A percentile compares a stretch with the other conserved stretches of the same genome.
Conservation (phyloP, 1,140 invertebrate species). For the Drosophila auraria region DNA sequence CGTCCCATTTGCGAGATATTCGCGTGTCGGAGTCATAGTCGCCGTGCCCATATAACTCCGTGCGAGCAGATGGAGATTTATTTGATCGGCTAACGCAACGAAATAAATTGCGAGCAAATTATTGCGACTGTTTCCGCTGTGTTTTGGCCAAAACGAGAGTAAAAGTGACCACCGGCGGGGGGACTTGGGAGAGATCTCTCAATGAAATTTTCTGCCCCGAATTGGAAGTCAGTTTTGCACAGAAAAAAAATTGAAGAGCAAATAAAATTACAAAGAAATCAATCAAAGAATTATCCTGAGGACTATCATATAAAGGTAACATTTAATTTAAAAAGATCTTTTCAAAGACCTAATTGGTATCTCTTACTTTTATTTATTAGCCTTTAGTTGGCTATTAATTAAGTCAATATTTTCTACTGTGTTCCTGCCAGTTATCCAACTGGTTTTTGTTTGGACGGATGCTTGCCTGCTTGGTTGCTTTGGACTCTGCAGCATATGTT, state of each 20-base stretch:
- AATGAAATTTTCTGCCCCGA: constrained; percentile 43
- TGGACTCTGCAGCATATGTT: constrained; percentile 65
- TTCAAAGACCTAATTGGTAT: too few species aligned
- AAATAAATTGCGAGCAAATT: constrained; percentile 76
- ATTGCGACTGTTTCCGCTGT: constrained; percentile 73
- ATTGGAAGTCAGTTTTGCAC: constrained; percentile 5
- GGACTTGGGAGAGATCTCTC: constrained; percentile 26
- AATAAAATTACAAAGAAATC: too few species aligned
- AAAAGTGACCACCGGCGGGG: constrained; percentile 46
- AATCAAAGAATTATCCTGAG: too few species aligned
- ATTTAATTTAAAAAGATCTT: too few species aligned
- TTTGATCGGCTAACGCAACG: constrained; percentile 69
- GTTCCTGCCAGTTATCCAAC: constrained; percentile 52
- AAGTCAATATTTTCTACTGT: neutral
- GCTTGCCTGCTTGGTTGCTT: constrained; percentile 18
- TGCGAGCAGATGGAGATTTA: constrained; percentile 58
- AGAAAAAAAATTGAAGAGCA: neutral
- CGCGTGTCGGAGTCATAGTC: constrained; percentile 29
- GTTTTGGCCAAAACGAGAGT: constrained; percentile 61
- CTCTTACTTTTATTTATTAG: neutral
- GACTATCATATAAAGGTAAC: too few species aligned
- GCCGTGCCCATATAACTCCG: constrained; percentile 19
- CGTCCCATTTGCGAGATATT: constrained; percentile 36
- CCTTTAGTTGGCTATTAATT: too few species aligned
- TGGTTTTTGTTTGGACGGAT: constrained; percentile 45